Conservation (phyloP, 2,888 invertebrate genomes). For the Frankliniella intonsa region DNA sequence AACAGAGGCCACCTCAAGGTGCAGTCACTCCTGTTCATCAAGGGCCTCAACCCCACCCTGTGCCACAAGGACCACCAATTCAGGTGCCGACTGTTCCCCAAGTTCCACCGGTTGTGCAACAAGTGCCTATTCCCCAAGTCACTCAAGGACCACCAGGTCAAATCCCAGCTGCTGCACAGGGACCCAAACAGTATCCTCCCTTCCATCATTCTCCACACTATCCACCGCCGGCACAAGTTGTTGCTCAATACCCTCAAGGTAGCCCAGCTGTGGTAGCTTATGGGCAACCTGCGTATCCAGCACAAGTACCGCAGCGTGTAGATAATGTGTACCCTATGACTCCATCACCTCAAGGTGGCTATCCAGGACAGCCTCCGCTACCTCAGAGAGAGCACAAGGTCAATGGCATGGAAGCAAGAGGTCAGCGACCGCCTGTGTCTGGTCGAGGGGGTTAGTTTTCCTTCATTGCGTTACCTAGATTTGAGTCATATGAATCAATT, state of each 20-base stretch:
- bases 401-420: background rate
- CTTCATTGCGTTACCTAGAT: background rate
- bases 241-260: background rate
- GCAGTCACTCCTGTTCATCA: background rate
- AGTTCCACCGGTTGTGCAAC: background rate
- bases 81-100: background rate
- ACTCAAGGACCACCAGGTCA: background rate
- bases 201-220: background rate
- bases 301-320: slow-evolving; percentile 35
- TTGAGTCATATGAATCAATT: too few species aligned
- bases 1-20: background rate
- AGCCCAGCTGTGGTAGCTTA: slow-evolving; percentile 5
- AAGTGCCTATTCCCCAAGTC: background rate
- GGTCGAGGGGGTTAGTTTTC: background rate
- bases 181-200: slow-evolving; percentile 3
- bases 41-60: slow-evolving; percentile 30
- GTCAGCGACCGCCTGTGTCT: background rate
- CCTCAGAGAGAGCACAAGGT: slow-evolving; percentile 36
- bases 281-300: slow-evolving; percentile 34
- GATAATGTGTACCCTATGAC: slow-evolving; percentile 9
- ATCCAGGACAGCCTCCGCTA: slow-evolving; percentile 35
- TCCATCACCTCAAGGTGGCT: slow-evolving; percentile 1
- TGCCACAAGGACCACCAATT: slow-evolving; percentile 29
- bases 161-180: background rate
- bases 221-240: background rate